phyloP scores from a whole-genome alignment of 1,140 invertebrate species.

The Cyclina sinensis region DNA sequence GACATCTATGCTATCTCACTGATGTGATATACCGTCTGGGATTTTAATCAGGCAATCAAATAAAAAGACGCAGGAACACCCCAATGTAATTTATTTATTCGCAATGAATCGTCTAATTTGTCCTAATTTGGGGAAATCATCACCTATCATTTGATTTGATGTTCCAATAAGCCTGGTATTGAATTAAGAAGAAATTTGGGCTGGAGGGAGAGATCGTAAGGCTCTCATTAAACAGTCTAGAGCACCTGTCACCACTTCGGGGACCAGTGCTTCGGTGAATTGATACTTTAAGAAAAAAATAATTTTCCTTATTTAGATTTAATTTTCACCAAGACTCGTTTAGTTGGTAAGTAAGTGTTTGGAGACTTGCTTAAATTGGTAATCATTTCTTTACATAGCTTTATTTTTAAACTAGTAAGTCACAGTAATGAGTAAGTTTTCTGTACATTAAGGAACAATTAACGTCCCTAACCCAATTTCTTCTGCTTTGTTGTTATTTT shows the following conservation, averaged over 20 bases:
- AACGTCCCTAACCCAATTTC: too few relatives aligned
- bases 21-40: slow-evolving; percentile 55
- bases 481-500: too few relatives aligned
- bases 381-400: too few relatives aligned
- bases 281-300: not conserved
- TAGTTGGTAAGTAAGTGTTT: too few relatives aligned
- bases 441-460: too few relatives aligned
- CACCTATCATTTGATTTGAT: slow-evolving; percentile 51
- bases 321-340: too few relatives aligned
- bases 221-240: slow-evolving; percentile 32
- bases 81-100: slow-evolving; percentile 59
- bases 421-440: too few relatives aligned
- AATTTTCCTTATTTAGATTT: slow-evolving; percentile 13
- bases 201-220: slow-evolving; percentile 7
- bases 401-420: too few relatives aligned
- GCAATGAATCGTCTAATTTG: slow-evolving; percentile 48
- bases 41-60: slow-evolving; percentile 55
- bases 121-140: slow-evolving; percentile 56
- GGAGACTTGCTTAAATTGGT: too few relatives aligned
- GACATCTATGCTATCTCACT: slow-evolving; percentile 10
- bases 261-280: not conserved
- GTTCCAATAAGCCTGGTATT: slow-evolving; percentile 56
- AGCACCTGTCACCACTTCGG: slow-evolving; percentile 46
- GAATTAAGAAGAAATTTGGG: slow-evolving; percentile 52
- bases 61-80: slow-evolving; percentile 24